Evolutionary conservation across 2,888 invertebrate species (phyloP), one percentile per base, ranked within the genome.

Genomic region (Conus canariensis): DNA sequence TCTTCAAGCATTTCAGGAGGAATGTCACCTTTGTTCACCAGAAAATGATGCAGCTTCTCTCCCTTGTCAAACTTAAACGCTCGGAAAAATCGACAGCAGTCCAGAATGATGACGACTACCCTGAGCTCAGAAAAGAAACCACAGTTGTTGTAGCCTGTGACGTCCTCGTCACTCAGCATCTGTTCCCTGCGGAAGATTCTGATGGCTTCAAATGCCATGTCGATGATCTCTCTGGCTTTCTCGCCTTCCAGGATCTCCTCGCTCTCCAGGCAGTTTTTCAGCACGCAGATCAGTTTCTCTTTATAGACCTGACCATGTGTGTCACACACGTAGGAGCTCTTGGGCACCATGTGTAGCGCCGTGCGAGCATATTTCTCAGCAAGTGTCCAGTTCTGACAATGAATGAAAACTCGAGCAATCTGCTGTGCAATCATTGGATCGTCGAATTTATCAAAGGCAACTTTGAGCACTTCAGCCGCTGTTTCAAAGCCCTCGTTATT

Each of bases 401-500:
- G 90, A 30, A 94, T 94, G 89, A 93, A 93, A 83, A 93, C 91
- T 59, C 94, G 89, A 16, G 94, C 92, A 45, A 94, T 91, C 67
- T 94, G 93, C 87, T 94, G 94, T 4, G 94, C 94, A n/a, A 94
- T 92, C 93, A 94, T 93, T 5, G 94, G 93, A 90, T 94, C 94
- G 22, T 92, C 88, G 16, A 93, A 93, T 59, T 93, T 92, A 16
- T 92, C 88, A 88, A 93, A 93, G 58, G 82, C 88, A 60, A 87
- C 91, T 16, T 91, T 89, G 85, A 94, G 91, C n/a, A 94, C 92
- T n/a, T 80, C 85, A 12, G 92, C 91, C 14, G 94, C 94, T 45
- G 67, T 91, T n/a, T 93, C 93, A 22, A 90, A 88, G 60, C 89
- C 92, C 88, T 93, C 92, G 25, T 91, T 83, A 56, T 92, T 90